Base-by-base conservation (phyloP, 2,797 vertebrate species). In the Hippocampus kuda region DNA sequence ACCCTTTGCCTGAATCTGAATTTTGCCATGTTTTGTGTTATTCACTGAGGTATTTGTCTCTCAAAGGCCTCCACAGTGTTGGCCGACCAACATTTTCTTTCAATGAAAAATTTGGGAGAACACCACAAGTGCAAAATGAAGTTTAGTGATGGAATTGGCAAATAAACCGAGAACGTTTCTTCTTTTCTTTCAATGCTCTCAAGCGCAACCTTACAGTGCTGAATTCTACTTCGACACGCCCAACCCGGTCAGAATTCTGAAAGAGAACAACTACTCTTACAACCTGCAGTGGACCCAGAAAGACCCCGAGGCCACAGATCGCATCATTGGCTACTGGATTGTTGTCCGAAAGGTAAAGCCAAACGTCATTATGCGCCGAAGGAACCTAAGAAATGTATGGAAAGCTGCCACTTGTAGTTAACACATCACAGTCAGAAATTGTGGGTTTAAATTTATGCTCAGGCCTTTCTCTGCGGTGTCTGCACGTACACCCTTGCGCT, bases 181-280 rank as follows among this genome's bases (percentile, higher is more conserved):
- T 44, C 2, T 41, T 42, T 48, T 18, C 44, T 48, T 20, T 60
- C 8, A 30, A 44, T 46, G 46, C 15, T 46, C 15, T 49, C 16
- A 83, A 98, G 97, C 93, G 77, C 93, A 91, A 81, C 94, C 97
- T 34, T 98, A 94, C 84, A 93, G 90, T 75, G 94, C 94, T n/a
- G 97, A 99, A 81, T 99, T 98, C 90, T 99, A 98, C 91, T 99
- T 92, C 67, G 97, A 99, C 85, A 98, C 95, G 57, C 95, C 94
- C 26, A 97, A 94, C 81, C 96, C 96, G 67, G 94, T 95, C 69
- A 85, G 93, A 66, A 93, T 94, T 79, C 88, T 91, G 83, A 97
- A 93, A 86, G 93, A 92, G 77, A 95, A 92, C 88, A 97, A 95
- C 90, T 99, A 96, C 82, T 96, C 95, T 61, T 99, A 96, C 84